Percentiles rank a stretch among this genome's conserved stretches.
These are phyloP conservation scores for Hydractinia symbiolongicarpus DNA, from an alignment of 30 jellyfish, hydroid and myxozoan species.

Conservation along the genomic window DNA sequence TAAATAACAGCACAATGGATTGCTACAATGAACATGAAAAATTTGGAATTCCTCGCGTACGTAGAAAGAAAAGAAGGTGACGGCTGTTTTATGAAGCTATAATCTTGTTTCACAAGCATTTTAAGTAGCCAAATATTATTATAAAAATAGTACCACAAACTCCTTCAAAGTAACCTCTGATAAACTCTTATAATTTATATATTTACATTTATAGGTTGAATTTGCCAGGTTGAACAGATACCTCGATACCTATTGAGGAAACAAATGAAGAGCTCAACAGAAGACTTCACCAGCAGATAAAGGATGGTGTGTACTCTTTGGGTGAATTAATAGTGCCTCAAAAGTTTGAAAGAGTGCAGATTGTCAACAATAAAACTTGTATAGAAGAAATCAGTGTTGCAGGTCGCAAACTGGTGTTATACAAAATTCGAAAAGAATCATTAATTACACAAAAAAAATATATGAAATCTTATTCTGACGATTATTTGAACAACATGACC, in stretches of 20 bases:
- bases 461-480: background rate
- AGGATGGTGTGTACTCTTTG: background rate
- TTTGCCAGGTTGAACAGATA: background rate
- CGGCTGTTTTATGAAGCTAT: background rate
- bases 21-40: background rate
- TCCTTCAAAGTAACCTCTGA: too few species aligned
- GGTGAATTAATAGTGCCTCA: slow-evolving; percentile 14
- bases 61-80: background rate
- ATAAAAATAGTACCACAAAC: too few species aligned
- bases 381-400: background rate
- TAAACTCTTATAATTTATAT: too few species aligned
- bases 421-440: background rate
- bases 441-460: background rate
- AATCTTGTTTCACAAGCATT: background rate
- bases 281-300: background rate
- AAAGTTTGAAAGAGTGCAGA: background rate
- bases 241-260: background rate
- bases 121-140: too few species aligned
- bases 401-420: background rate
- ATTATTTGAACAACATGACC: background rate
- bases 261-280: slow-evolving; percentile 2
- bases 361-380: background rate
- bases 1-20: too few species aligned
- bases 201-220: background rate
- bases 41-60: background rate